phyloP scores from a whole-genome alignment of 2,888 invertebrate genomes.

The Dermolepida albohirtum region DNA sequence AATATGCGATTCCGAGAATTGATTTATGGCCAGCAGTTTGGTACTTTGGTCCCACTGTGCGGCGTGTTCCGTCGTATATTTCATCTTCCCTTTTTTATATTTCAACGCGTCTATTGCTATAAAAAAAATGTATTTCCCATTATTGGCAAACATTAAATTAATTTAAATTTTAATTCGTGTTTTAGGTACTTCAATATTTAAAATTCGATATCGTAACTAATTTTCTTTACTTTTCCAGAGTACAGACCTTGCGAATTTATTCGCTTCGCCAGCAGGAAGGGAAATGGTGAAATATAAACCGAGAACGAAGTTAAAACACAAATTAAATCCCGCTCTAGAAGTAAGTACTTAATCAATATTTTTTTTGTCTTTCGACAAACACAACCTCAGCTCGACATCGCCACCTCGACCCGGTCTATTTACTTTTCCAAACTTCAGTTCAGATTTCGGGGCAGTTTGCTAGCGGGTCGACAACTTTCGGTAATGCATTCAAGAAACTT shows the following conservation, averaged over 20 bases:
- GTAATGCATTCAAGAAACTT: constrained; percentile 17
- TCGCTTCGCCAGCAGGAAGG: constrained; percentile 61
- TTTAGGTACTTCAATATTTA: not conserved
- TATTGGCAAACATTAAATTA: not conserved
- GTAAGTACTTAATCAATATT: constrained; percentile 54
- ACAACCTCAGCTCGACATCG: not conserved
- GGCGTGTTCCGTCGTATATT: too few relatives aligned
- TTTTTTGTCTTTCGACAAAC: not conserved
- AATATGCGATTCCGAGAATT: too few relatives aligned
- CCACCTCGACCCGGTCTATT: constrained; percentile 10
- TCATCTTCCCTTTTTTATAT: too few relatives aligned
- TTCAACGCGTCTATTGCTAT: too few relatives aligned
- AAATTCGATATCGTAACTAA: not conserved
- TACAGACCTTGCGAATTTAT: constrained; percentile 61
- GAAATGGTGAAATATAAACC: constrained; percentile 63
- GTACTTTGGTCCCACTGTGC: too few relatives aligned
- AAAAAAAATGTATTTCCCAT: not conserved
- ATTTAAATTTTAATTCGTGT: not conserved
- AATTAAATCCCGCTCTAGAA: constrained; percentile 62
- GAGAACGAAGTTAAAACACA: constrained; percentile 62
- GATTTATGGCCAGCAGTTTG: too few relatives aligned
- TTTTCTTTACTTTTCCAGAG: constrained; percentile 54
- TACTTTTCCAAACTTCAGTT: constrained; percentile 18
- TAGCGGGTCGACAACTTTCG: not conserved
- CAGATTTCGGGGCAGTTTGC: not conserved